phyloP scores from a whole-genome alignment of 2,888 invertebrate genomes.

The Dryadula phaetusa region DNA sequence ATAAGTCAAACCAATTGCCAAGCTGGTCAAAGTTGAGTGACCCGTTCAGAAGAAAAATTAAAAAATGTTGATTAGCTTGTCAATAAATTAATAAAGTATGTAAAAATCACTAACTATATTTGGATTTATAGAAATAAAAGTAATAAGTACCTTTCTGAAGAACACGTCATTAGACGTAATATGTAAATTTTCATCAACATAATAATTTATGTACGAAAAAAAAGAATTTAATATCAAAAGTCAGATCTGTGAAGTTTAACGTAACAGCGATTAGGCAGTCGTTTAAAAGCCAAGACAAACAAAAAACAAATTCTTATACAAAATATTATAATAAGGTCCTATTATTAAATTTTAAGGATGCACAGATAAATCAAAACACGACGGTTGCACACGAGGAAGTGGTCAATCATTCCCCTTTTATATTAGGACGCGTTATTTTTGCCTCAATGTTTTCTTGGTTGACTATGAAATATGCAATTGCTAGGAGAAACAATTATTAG shows the following conservation, averaged over 20 bases:
- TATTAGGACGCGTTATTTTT: conserved; percentile 54
- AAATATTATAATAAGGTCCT: neutral
- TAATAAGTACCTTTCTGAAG: too few relatives aligned
- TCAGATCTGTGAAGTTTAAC: neutral
- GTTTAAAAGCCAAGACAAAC: too few relatives aligned
- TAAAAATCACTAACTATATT: neutral
- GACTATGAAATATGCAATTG: conserved; percentile 41
- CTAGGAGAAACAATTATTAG: neutral
- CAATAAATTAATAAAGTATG: neutral
- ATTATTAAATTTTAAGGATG: conserved; percentile 15
- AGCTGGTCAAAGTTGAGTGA: too few relatives aligned
- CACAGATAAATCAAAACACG: conserved; percentile 66
- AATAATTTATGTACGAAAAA: too few relatives aligned
- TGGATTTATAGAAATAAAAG: too few relatives aligned
- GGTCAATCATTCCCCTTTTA: conserved; percentile 78
- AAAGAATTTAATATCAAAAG: too few relatives aligned
- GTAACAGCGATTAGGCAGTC: neutral
- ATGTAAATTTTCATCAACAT: too few relatives aligned
- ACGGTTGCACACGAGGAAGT: conserved; percentile 74
- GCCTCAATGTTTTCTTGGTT: conserved; percentile 45
- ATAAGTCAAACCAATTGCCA: too few relatives aligned
- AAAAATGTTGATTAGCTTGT: too few relatives aligned
- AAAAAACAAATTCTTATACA: neutral
- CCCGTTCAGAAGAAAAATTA: too few relatives aligned
- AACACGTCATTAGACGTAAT: too few relatives aligned